Evolutionary conservation across 2,888 invertebrate genomes (phyloP).

Genomic region (Megaustenia siamemsis): DNA sequence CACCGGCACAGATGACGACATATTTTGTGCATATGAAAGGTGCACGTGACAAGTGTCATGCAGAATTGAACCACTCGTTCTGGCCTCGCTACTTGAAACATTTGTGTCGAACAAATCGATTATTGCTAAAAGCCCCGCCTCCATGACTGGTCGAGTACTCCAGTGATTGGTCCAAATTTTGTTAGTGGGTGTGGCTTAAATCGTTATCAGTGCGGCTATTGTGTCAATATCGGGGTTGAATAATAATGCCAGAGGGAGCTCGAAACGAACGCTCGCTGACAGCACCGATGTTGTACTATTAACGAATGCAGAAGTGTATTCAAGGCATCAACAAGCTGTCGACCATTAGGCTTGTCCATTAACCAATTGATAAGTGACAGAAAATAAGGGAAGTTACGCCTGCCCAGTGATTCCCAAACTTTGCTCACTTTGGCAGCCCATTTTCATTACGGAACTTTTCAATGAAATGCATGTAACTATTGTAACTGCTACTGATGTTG

Average conservation of each 20-base stretch:
- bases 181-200: background rate
- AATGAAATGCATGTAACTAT: no score
- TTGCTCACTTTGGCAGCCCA: no score
- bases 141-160: background rate
- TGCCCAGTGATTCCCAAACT: no score
- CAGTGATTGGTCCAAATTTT: background rate
- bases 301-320: background rate
- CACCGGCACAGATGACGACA: no score
- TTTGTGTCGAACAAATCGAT: background rate
- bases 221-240: conserved; percentile 14
- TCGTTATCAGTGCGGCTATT: background rate
- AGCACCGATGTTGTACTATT: background rate
- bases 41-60: conserved; percentile 1
- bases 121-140: background rate
- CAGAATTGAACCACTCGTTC: background rate
- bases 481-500: no score
- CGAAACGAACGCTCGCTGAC: background rate
- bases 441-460: no score
- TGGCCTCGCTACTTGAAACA: background rate
- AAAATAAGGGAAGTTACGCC: background rate
- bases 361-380: background rate
- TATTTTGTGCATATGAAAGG: no score
- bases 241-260: background rate
- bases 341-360: background rate
- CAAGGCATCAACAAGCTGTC: background rate